Evolutionary conservation across 92 coral and sea anemone species (phyloP).

Genomic region (Heliopora coerulea): DNA sequence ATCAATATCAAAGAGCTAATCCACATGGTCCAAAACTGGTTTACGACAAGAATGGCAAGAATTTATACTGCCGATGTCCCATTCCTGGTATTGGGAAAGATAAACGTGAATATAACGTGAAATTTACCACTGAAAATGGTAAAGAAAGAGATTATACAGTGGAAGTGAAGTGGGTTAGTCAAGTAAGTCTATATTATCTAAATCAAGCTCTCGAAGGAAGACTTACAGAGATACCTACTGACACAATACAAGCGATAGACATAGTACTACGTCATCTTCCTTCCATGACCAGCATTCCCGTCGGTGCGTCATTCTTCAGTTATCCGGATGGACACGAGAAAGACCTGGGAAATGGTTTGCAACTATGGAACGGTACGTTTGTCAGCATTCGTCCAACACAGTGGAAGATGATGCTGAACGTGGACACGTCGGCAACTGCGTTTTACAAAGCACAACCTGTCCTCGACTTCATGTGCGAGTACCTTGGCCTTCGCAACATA

Average conservation of each 20-base stretch:
- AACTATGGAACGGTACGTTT: constrained; percentile 43
- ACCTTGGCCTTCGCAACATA: background rate
- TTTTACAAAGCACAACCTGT: constrained; percentile 68
- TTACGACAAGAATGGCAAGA: constrained; percentile 10
- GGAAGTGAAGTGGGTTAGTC: background rate
- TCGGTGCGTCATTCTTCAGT: constrained; percentile 39
- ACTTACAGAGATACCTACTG: constrained; percentile 10
- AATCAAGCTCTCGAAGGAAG: constrained; percentile 1
- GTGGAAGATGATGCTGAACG: constrained; percentile 45
- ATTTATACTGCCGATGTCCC: background rate
- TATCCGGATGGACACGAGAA: constrained; percentile 1
- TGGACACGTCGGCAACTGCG: constrained; percentile 66
- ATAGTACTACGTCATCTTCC: constrained; percentile 43
- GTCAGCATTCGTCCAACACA: constrained; percentile 39
- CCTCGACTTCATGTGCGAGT: constrained; percentile 61
- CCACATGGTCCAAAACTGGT: constrained; percentile 15
- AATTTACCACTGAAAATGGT: constrained; percentile 12
- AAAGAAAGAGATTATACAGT: constrained; percentile 12
- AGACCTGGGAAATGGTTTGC: constrained; percentile 48
- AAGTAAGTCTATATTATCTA: background rate
- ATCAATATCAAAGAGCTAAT: constrained; percentile 1
- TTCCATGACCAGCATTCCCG: constrained; percentile 28
- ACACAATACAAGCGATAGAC: constrained; percentile 38
- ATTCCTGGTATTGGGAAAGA: constrained; percentile 12
- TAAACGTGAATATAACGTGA: background rate